These are phyloP conservation scores for Cryptosula pallasiana DNA, from an alignment of 2,888 invertebrate genomes.

Conservation along the genomic window DNA sequence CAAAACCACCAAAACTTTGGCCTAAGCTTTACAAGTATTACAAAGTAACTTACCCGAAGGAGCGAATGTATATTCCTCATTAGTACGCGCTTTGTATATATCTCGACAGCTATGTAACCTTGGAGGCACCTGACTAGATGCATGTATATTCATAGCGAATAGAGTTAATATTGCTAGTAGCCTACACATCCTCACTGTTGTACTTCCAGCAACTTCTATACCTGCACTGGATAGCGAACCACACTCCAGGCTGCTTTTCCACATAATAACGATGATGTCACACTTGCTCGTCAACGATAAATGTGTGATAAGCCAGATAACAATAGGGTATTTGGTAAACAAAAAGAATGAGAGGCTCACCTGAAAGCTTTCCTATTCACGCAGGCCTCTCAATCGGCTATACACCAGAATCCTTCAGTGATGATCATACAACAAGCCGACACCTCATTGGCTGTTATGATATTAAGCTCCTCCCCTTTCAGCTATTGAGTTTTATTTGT, in stretches of 20 bases:
- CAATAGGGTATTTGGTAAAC: neutral
- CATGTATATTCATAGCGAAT: neutral
- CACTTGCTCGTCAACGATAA: neutral
- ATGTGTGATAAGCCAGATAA: neutral
- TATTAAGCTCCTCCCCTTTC: too few relatives aligned
- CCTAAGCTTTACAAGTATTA: too few relatives aligned
- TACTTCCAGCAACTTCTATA: neutral
- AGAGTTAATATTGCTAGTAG: neutral
- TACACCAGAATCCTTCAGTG: too few relatives aligned
- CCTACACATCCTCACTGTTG: conserved; percentile 10
- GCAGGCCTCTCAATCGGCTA: too few relatives aligned
- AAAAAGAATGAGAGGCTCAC: neutral
- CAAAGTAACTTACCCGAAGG: neutral
- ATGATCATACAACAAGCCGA: too few relatives aligned
- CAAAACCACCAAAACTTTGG: too few relatives aligned
- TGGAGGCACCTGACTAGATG: neutral
- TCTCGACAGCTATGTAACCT: neutral
- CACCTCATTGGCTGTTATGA: too few relatives aligned
- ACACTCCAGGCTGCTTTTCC: neutral
- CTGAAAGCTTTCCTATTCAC: too few relatives aligned
- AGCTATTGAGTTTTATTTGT: too few relatives aligned
- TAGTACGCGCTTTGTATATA: neutral
- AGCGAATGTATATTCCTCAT: neutral
- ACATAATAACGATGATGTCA: neutral
- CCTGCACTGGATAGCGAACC: too few relatives aligned